Conservation (phyloP, 2,797 vertebrate species). For the Uromys caudimaculatus region DNA sequence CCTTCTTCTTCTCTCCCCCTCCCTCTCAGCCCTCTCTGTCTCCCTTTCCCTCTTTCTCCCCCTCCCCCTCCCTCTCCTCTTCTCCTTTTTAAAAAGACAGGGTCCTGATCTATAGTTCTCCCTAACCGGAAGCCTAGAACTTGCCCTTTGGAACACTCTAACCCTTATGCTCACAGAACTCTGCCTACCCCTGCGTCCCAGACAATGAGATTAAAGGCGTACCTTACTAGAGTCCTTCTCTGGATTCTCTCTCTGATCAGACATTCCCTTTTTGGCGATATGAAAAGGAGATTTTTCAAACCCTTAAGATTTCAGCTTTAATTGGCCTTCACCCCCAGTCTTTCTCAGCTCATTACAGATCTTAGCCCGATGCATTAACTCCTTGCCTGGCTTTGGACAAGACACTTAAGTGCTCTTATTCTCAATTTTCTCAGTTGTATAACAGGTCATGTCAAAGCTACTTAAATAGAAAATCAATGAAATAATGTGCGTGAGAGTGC, state of each 20-base stretch:
- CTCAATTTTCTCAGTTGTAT: not conserved
- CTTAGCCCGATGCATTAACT: not conserved
- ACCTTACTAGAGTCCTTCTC: not conserved
- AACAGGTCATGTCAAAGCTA: not conserved
- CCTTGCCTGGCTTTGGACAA: not conserved
- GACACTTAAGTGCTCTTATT: not conserved
- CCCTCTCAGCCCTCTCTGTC: no score
- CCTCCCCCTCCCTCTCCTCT: no score
- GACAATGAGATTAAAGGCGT: not conserved
- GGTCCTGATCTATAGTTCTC: not conserved
- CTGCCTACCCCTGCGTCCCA: not conserved
- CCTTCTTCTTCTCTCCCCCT: accelerated
- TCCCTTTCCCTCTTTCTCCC: no score
- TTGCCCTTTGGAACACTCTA: not conserved
- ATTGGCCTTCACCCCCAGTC: not conserved
- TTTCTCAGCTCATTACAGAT: not conserved
- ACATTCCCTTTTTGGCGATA: not conserved
- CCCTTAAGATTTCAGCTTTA: not conserved
- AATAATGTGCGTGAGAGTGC: not conserved
- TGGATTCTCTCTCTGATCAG: not conserved
- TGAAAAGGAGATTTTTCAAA: not conserved
- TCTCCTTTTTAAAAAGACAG: not conserved
- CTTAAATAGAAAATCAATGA: conserved; percentile 13
- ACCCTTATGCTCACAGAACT: not conserved
- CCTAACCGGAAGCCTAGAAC: not conserved